Evolutionary conservation across 2,888 invertebrate genomes (phyloP).

Genomic region (Protonemura montana): DNA sequence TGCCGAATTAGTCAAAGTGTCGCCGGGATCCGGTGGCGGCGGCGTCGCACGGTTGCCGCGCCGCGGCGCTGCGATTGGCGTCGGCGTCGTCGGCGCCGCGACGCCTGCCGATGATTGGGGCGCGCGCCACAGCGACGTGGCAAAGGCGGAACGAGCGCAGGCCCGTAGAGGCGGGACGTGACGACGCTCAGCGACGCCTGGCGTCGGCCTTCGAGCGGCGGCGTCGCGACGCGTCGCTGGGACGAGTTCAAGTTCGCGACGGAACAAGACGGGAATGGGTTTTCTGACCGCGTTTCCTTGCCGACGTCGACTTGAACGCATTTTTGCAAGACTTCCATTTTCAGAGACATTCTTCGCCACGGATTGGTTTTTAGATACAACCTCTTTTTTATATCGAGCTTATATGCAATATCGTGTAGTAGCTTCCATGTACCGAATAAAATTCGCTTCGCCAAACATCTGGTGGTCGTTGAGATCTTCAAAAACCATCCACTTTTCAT

Average conservation of each 20-base stretch:
- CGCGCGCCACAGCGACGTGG: slow-evolving; percentile 40
- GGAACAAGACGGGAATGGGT: not conserved
- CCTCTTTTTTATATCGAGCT: not conserved
- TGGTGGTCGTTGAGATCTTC: not conserved
- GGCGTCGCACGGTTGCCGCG: not conserved
- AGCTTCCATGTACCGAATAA: not conserved
- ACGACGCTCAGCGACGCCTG: slow-evolving; percentile 34
- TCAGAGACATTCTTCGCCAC: not conserved
- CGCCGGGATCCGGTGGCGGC: not conserved
- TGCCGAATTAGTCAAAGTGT: not conserved
- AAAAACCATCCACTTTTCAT: slow-evolving; percentile 29
- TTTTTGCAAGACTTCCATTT: not conserved
- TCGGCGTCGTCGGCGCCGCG: not conserved
- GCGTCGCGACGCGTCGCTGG: slow-evolving; percentile 28
- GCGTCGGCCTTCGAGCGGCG: slow-evolving; percentile 25
- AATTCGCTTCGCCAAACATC: slow-evolving; percentile 7
- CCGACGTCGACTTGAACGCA: not conserved
- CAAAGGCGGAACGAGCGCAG: slow-evolving; percentile 44
- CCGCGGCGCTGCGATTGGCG: not conserved
- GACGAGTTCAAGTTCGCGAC: not conserved
- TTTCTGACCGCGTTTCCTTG: not conserved
- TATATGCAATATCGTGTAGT: not conserved
- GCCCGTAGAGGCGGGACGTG: slow-evolving; percentile 36
- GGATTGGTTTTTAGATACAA: not conserved
- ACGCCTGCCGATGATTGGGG: slow-evolving; percentile 32